phyloP scores from a whole-genome alignment of 2,113 vertebrate genomes.

The Ahaetulla prasina region DNA sequence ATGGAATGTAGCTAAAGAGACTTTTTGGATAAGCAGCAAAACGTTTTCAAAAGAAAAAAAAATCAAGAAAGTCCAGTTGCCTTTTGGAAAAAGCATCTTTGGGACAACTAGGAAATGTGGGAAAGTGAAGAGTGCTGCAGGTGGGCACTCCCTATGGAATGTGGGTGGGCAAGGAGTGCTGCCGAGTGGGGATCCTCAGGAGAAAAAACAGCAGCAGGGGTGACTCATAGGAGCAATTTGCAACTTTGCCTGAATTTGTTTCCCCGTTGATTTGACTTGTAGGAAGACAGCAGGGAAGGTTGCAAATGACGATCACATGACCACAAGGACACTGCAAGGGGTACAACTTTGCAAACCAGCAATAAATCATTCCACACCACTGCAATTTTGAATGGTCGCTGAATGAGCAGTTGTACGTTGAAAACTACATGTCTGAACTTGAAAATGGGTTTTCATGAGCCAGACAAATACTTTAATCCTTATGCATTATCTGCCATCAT shows the following conservation, averaged over 20 bases:
- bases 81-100: too few relatives aligned
- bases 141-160: neutral
- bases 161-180: neutral
- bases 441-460: neutral
- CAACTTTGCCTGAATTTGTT: neutral
- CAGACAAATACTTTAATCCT: neutral
- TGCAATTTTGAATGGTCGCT: neutral
- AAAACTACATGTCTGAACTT: neutral
- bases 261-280: neutral
- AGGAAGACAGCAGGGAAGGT: neutral
- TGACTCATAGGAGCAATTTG: neutral
- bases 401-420: neutral
- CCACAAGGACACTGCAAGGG: neutral
- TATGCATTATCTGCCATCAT: neutral
- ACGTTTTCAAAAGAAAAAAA: too few relatives aligned
- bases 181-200: neutral
- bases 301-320: neutral
- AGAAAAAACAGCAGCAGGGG: neutral
- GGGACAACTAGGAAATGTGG: neutral
- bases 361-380: neutral
- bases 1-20: neutral
- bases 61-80: too few relatives aligned
- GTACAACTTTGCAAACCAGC: neutral
- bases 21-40: too few relatives aligned
- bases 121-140: neutral